Percentiles rank a stretch among this genome's conserved stretches.
phyloP scores from a whole-genome alignment of 2,888 invertebrate genomes.

The Drosophila engyochracea region DNA sequence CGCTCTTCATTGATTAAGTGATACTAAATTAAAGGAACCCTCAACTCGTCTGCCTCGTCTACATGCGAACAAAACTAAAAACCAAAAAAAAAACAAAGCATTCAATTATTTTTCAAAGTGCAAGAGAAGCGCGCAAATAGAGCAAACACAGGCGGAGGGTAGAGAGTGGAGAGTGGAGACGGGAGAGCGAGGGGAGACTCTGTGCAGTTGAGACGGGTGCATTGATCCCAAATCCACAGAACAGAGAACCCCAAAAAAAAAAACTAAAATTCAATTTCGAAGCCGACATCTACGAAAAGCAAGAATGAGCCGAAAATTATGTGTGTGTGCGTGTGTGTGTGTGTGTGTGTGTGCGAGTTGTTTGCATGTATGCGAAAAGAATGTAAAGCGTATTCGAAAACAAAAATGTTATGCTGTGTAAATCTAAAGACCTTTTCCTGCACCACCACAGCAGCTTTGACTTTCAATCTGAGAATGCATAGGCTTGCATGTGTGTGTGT shows the following conservation, averaged over 20 bases:
- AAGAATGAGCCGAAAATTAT: conserved; percentile 33
- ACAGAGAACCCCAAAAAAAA: conserved; percentile 33
- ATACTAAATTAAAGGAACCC: conserved; percentile 17
- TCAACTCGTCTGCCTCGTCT: conserved; percentile 3
- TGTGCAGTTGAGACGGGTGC: conserved; percentile 31
- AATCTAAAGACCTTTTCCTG: conserved; percentile 46
- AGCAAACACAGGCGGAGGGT: not conserved
- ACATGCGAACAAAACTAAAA: not conserved
- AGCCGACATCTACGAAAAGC: conserved; percentile 51
- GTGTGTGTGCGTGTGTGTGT: not conserved
- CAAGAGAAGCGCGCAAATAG: conserved; percentile 20
- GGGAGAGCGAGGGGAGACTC: not conserved
- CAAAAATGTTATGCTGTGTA: conserved; percentile 47
- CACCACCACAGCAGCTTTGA: conserved; percentile 16
- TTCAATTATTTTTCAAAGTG: conserved; percentile 50
- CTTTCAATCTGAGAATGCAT: conserved; percentile 36
- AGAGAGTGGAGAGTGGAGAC: not conserved
- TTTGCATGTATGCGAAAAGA: conserved; percentile 39
- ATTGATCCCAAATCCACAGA: conserved; percentile 59
- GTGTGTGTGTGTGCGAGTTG: conserved; percentile 12
- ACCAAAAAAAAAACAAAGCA: conserved; percentile 1
- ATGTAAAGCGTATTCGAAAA: conserved; percentile 35
- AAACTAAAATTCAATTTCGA: conserved; percentile 36
- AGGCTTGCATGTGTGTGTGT: conserved; percentile 12
- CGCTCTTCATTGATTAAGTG: conserved; percentile 23